phyloP scores from a whole-genome alignment of 2,888 invertebrate species.

The Prenolepis imparis region DNA sequence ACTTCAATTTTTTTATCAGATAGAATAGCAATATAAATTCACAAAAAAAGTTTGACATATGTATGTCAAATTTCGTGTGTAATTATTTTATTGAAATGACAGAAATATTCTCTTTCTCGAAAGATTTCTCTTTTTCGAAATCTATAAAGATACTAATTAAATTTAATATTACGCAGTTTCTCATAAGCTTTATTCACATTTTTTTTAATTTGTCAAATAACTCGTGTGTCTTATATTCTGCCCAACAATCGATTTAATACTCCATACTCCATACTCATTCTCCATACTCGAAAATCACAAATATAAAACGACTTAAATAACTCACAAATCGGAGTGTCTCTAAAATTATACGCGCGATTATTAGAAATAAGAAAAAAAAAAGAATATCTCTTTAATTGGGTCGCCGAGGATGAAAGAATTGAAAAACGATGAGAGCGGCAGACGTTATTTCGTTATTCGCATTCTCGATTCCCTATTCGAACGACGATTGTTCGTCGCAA shows the following conservation, averaged over 20 bases:
- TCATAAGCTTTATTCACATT: background rate
- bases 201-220: background rate
- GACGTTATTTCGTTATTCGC: constrained; percentile 13
- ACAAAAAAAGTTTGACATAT: background rate
- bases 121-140: background rate
- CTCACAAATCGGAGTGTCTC: background rate
- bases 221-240: background rate
- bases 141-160: background rate
- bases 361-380: constrained; percentile 16
- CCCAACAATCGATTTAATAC: background rate
- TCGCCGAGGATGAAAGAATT: constrained; percentile 21
- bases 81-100: background rate
- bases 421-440: constrained; percentile 30
- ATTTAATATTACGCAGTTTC: background rate
- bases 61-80: background rate
- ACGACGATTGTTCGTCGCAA: constrained; percentile 43
- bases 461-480: constrained; percentile 33
- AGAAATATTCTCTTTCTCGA: too few relatives aligned
- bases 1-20: background rate
- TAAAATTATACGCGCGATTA: background rate
- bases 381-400: constrained; percentile 33
- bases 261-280: too few relatives aligned
- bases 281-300: background rate
- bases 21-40: background rate
- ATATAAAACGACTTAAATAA: constrained; percentile 31